Base-by-base conservation (phyloP, 2,888 invertebrate genomes). In the Anodontia alba region DNA sequence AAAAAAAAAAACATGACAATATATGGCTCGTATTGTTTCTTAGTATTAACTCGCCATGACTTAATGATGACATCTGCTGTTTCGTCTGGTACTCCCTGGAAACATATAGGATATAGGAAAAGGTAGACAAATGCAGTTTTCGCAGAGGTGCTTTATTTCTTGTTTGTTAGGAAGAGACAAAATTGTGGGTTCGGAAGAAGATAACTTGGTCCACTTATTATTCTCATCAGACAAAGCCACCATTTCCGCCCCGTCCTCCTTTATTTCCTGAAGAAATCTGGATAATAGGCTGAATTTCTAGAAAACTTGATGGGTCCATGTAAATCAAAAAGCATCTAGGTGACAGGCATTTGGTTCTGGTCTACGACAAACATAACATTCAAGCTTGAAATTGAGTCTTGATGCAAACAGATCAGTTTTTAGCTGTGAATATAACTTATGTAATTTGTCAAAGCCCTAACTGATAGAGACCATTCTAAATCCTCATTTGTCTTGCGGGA, bases 31-130 rank as follows among this genome's bases (percentile, higher is more conserved):
- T 87, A 83, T 49, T 80, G 80, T 51, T 54, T 67, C 42, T 62
- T 51, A 7, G 86, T 87, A 29, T 81, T 76, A 2, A 29, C 15
- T 70, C 80, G 66, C 86, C 88, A 88, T 10, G 86, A 84, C 0
- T 54, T 36, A 29, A 76, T 43, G 66, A 88, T 76, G 17, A 86
- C 71, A 10, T 77, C 57, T 7, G 49, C 20, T 49, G 78, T 67
- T 17, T 80, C 71, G 20, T 72, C 54, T 54, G 80, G 54, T 70
- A 87, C 29, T 23, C 76, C 78, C 20, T 69, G 67, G 7, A 84
- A 49, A 0, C 31, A 7, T 70, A 54, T 8, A 81, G 17, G 86
- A 87, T 75, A 85, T 46, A 26, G n/a, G 73, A 67, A 79, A 87
- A 75, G 71, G 76, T 8, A n/a, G 54, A 62, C 33, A 86, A 73